phyloP scores from a whole-genome alignment of 2,888 invertebrate species.

The Tanypteryx hageni region DNA sequence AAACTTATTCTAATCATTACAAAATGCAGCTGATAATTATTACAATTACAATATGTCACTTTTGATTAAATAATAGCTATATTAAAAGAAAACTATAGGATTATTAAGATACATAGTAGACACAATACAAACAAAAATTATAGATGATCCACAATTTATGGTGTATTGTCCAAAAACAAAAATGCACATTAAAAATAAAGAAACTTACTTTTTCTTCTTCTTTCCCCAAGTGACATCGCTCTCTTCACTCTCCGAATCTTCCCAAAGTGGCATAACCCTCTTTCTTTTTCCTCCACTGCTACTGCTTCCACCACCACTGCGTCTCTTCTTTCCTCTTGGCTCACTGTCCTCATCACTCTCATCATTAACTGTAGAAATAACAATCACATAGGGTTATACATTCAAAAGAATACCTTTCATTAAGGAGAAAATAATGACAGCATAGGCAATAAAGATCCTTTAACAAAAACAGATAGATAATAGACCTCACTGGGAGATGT shows the following conservation, averaged over 20 bases:
- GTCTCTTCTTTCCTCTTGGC: conserved; percentile 72
- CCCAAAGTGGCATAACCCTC: conserved; percentile 78
- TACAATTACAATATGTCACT: too few relatives aligned
- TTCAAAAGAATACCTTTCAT: neutral
- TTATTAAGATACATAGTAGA: too few relatives aligned
- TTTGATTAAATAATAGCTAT: too few relatives aligned
- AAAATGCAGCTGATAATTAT: too few relatives aligned
- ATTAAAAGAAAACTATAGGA: too few relatives aligned
- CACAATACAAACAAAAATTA: too few relatives aligned
- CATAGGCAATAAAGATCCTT: neutral
- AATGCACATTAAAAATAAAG: neutral
- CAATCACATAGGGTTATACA: neutral
- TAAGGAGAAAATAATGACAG: neutral
- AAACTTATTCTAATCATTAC: too few relatives aligned
- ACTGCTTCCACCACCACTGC: conserved; percentile 76
- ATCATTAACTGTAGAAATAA: conserved; percentile 70
- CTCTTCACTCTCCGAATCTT: conserved; percentile 79
- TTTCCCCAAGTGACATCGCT: conserved; percentile 80
- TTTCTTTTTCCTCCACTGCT: conserved; percentile 72
- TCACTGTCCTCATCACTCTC: conserved; percentile 73
- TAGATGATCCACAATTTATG: too few relatives aligned
- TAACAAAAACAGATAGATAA: neutral
- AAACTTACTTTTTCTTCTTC: conserved; percentile 75
- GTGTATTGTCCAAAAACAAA: too few relatives aligned
- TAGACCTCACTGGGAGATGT: neutral